Percentiles rank a stretch among this genome's conserved stretches.
Conservation (phyloP, 2,797 vertebrate genomes). For the Heterohyrax brucei region DNA sequence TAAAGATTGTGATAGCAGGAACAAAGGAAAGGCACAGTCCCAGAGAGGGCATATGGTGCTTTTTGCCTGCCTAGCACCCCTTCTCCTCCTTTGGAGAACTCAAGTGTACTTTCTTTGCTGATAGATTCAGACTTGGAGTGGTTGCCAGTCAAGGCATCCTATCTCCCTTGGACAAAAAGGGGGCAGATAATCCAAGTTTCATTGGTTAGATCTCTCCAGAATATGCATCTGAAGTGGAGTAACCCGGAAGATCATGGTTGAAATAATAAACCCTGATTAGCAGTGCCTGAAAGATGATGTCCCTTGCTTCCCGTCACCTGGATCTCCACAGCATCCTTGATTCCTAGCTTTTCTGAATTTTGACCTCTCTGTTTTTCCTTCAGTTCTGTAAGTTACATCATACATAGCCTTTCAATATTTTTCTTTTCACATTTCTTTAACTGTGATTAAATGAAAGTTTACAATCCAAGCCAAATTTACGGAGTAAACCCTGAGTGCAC, state of each 20-base stretch:
- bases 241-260: background rate
- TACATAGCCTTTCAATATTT: background rate
- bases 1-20: background rate
- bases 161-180: background rate
- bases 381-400: slow-evolving; percentile 6
- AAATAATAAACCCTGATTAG: background rate
- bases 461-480: too few species aligned
- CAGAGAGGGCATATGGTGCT: background rate
- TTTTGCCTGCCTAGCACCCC: background rate
- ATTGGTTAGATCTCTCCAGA: background rate
- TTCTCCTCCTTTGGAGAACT: background rate
- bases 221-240: background rate
- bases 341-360: background rate
- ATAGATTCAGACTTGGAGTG: background rate
- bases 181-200: background rate
- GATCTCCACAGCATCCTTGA: background rate
- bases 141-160: background rate
- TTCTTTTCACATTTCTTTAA: too few species aligned
- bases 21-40: background rate
- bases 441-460: too few species aligned
- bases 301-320: background rate
- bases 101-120: background rate
- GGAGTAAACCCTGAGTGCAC: too few species aligned
- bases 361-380: background rate
- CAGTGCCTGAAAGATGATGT: background rate